Evolutionary conservation across 2,113 vertebrate species (phyloP).

Genomic region (Lasiurus borealis): DNA sequence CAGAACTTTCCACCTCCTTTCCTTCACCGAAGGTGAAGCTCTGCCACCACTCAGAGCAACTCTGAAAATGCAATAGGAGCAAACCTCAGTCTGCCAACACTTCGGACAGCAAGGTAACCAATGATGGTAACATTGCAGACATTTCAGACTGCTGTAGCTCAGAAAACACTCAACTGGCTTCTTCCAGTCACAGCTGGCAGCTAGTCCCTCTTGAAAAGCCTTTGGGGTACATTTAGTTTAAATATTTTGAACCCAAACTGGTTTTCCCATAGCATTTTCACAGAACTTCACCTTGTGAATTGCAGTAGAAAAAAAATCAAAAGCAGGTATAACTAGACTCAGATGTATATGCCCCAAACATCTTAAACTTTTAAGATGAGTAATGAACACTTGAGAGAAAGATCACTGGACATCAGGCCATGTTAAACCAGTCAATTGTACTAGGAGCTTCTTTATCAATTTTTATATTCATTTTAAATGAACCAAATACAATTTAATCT

Average conservation of each 20-base stretch:
- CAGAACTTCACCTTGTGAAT: conserved; percentile 35
- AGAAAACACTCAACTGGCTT: neutral
- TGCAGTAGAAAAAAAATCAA: conserved; percentile 58
- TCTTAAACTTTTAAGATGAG: conserved; percentile 26
- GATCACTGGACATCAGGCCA: conserved; percentile 7
- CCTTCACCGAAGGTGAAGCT: conserved; percentile 51
- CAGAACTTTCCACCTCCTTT: conserved; percentile 22
- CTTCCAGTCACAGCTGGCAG: neutral
- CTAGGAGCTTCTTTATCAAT: conserved; percentile 4
- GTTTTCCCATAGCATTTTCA: conserved; percentile 57
- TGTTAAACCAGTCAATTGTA: conserved; percentile 16
- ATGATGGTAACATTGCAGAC: neutral
- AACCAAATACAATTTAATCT: conserved; percentile 56
- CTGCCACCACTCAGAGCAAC: neutral
- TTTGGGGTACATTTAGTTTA: neutral
- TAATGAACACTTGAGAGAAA: neutral
- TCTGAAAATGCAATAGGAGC: neutral
- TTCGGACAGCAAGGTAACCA: conserved; percentile 3
- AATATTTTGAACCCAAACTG: conserved; percentile 46
- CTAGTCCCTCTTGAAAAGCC: neutral
- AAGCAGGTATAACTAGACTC: conserved; percentile 31
- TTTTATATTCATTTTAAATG: conserved; percentile 42
- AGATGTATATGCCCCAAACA: neutral
- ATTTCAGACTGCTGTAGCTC: neutral
- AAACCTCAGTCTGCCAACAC: neutral